Conservation (phyloP, 2,888 invertebrate genomes). For the Amiota communis region DNA sequence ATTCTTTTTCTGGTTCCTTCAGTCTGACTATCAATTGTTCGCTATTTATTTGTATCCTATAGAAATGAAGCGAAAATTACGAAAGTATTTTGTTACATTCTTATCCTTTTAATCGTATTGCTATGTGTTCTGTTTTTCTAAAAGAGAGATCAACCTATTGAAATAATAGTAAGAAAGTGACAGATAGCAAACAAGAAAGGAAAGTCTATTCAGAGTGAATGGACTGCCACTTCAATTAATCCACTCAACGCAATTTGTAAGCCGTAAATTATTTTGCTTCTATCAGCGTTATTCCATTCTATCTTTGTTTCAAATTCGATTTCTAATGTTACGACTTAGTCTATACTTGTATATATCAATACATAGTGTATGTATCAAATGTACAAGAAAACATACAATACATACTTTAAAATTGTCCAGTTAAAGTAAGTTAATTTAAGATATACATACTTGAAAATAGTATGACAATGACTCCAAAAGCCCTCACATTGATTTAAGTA, state of each 20-base stretch:
- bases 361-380: no score
- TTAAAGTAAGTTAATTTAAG: no score
- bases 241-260: neutral
- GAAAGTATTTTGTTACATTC: constrained; percentile 27
- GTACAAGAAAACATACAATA: no score
- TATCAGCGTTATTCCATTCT: neutral
- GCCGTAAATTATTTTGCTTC: neutral
- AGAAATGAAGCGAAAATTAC: constrained; percentile 10
- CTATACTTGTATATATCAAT: no score
- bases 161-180: neutral
- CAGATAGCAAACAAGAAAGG: neutral
- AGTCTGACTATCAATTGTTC: neutral
- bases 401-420: no score
- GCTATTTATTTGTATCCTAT: constrained; percentile 24
- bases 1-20: neutral
- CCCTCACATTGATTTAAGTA: no score
- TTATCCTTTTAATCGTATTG: constrained; percentile 26
- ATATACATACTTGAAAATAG: no score
- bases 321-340: no score
- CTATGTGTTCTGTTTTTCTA: neutral
- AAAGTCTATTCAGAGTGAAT: neutral
- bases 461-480: no score
- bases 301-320: neutral
- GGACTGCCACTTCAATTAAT: constrained; percentile 15
- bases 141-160: no score